phyloP scores from a whole-genome alignment of 2,113 vertebrate genomes.

The Tragelaphus imberbis region DNA sequence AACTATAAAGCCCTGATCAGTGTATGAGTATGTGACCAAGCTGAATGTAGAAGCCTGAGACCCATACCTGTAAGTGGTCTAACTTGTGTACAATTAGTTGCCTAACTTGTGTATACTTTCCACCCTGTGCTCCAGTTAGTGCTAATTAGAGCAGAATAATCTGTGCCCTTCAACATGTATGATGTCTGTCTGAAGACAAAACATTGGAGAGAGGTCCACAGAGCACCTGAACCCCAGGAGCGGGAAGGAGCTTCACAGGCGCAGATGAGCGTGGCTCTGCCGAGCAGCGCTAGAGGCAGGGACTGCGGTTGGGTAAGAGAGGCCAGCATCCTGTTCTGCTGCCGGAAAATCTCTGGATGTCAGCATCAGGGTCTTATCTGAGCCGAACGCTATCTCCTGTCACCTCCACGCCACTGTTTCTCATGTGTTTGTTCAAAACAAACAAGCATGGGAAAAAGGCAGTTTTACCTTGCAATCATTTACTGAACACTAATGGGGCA shows the following conservation, averaged over 20 bases:
- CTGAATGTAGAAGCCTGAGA: neutral
- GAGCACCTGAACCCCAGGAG: no score
- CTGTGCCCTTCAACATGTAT: neutral
- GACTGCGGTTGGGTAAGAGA: neutral
- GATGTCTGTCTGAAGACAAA: neutral
- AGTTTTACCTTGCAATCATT: neutral
- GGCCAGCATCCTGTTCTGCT: neutral
- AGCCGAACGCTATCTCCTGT: neutral
- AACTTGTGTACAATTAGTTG: neutral
- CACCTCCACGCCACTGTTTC: neutral
- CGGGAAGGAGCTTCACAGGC: rapidly evolving
- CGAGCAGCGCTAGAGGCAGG: neutral
- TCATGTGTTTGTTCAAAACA: neutral
- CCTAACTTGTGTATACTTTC: neutral
- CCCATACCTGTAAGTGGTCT: neutral
- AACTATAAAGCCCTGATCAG: neutral
- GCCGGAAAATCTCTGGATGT: neutral
- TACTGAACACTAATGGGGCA: neutral
- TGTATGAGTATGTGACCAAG: neutral
- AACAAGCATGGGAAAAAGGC: neutral
- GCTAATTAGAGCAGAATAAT: neutral
- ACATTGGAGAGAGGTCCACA: neutral
- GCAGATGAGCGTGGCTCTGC: neutral
- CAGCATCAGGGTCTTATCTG: neutral
- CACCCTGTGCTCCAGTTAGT: neutral